Conservation (phyloP, 2,888 invertebrate species). For the Syrphus vitripennis region DNA sequence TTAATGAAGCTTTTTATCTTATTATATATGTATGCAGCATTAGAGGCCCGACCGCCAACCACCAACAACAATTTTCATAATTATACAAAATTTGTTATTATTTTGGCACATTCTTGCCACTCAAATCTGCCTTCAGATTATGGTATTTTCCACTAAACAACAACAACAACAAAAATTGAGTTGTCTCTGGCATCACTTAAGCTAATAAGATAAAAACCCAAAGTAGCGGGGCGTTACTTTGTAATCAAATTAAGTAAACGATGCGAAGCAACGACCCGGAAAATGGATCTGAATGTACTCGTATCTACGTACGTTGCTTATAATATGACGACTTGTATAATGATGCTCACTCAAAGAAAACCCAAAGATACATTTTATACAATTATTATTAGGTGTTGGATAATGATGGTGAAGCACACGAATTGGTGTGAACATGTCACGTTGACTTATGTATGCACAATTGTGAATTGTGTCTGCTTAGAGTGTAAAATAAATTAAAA, state of each 20-base stretch:
- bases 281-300: slow-evolving; percentile 41
- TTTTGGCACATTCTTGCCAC: slow-evolving; percentile 11
- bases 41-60: not conserved
- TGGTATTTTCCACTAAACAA: not conserved
- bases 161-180: slow-evolving; percentile 38
- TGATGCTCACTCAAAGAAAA: slow-evolving; percentile 27
- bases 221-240: slow-evolving; percentile 9
- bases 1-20: not conserved
- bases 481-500: not conserved
- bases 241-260: slow-evolving; percentile 65
- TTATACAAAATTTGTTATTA: not conserved
- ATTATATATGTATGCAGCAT: too few relatives aligned
- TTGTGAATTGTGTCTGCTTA: not conserved
- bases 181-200: slow-evolving; percentile 45
- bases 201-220: slow-evolving; percentile 29
- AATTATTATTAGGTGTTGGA: not conserved
- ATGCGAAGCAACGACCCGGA: slow-evolving; percentile 54
- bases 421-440: slow-evolving; percentile 7
- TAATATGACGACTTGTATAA: not conserved
- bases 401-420: not conserved
- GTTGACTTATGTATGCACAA: not conserved
- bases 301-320: too few relatives aligned
- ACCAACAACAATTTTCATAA: not conserved
- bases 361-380: not conserved
- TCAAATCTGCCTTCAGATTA: not conserved